Evolutionary conservation across 2,797 vertebrate genomes (phyloP).

Genomic region (Tadarida brasiliensis): DNA sequence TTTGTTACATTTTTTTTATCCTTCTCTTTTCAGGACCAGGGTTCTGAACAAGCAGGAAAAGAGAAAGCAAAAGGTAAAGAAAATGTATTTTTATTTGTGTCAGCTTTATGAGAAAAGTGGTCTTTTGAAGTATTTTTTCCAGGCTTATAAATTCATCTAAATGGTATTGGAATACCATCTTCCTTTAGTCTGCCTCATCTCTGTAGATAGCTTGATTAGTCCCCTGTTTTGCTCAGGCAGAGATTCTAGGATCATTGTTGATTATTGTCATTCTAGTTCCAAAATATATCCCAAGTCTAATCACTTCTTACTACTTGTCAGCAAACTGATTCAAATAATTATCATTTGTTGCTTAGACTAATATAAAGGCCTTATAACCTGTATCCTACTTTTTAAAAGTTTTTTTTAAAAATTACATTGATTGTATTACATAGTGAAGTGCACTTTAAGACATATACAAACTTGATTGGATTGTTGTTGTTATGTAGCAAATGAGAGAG

Average conservation of each 20-base stretch:
- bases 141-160: neutral
- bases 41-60: conserved; percentile 86
- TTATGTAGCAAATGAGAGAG: neutral
- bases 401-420: neutral
- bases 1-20: neutral
- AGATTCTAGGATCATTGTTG: conserved; percentile 5
- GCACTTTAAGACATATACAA: conserved; percentile 6
- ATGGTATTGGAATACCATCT: neutral
- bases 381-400: neutral
- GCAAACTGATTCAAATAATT: neutral
- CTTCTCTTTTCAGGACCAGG: conserved; percentile 81
- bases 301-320: neutral
- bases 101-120: conserved; percentile 11
- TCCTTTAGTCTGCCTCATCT: neutral
- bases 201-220: neutral
- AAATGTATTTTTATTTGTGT: conserved; percentile 34
- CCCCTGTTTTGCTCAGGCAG: neutral
- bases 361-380: neutral
- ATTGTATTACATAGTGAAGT: neutral
- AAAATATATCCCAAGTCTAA: conserved; percentile 3
- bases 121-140: conserved; percentile 18
- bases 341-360: neutral
- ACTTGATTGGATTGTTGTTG: neutral
- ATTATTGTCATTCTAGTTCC: conserved; percentile 26
- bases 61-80: conserved; percentile 88